Percentiles rank a stretch among this genome's conserved stretches.
These are phyloP conservation scores for Drosophila borealis DNA, from an alignment of 2,888 invertebrate species.

Conservation along the genomic window DNA sequence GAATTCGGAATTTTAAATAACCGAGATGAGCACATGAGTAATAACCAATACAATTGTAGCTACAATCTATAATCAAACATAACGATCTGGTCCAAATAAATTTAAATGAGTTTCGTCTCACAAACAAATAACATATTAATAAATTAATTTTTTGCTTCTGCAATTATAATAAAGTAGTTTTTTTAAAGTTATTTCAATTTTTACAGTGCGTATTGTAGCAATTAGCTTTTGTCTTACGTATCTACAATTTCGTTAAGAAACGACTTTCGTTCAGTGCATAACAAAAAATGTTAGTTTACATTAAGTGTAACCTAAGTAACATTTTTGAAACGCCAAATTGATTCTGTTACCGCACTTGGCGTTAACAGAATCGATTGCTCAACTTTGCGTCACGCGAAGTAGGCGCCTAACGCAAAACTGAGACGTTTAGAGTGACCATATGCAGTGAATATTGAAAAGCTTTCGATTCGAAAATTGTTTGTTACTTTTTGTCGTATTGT, in stretches of 20 bases:
- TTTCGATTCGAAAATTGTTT: neutral
- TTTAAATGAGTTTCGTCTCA: conserved; percentile 18
- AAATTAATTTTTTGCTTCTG: conserved; percentile 4
- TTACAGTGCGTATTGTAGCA: neutral
- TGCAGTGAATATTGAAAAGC: accelerated
- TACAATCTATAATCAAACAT: conserved; percentile 34
- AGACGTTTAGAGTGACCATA: conserved; percentile 27
- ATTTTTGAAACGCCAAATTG: too few relatives aligned
- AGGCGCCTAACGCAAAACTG: neutral
- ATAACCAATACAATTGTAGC: conserved; percentile 23
- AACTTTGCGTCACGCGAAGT: conserved; percentile 5
- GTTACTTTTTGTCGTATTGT: too few relatives aligned
- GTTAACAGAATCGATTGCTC: conserved; percentile 5
- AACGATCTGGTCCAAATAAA: conserved; percentile 45
- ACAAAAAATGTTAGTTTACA: neutral
- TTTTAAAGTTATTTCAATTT: neutral
- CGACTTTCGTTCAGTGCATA: neutral
- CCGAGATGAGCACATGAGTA: conserved; percentile 8
- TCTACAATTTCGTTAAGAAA: neutral
- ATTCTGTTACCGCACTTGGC: neutral
- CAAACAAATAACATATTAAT: conserved; percentile 1
- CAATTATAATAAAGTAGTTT: too few relatives aligned
- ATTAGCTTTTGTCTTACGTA: neutral
- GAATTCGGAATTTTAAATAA: conserved; percentile 10
- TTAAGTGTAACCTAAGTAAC: too few relatives aligned